Conservation (phyloP, 2,888 invertebrate species). For the Pollenia griseotomentosa region DNA sequence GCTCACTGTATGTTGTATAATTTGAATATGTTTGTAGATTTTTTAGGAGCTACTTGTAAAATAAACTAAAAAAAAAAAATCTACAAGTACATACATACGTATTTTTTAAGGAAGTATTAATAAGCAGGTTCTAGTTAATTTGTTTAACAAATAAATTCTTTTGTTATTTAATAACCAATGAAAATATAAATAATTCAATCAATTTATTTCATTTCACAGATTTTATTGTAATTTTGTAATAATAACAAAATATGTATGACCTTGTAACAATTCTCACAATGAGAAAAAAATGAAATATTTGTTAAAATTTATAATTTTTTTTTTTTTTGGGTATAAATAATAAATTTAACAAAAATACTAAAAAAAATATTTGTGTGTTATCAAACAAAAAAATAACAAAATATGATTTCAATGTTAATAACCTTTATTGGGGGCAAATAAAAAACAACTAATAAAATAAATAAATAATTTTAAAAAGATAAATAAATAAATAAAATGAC, state of each 20-base stretch:
- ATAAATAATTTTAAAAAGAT: constrained; percentile 8
- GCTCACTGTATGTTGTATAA: not conserved
- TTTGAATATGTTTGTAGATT: not conserved
- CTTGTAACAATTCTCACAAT: constrained; percentile 70
- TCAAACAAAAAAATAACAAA: constrained; percentile 42
- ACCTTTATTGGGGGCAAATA: constrained; percentile 69
- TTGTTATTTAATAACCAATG: constrained; percentile 50
- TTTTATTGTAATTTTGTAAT: constrained; percentile 65
- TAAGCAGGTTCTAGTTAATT: constrained; percentile 26
- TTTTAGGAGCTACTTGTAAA: not conserved
- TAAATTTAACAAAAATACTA: constrained; percentile 33
- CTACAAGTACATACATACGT: not conserved
- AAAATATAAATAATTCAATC: constrained; percentile 52
- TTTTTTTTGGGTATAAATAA: constrained; percentile 44
- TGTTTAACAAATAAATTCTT: constrained; percentile 35
- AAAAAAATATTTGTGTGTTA: constrained; percentile 41
- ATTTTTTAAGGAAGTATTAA: constrained; percentile 28
- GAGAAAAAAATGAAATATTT: constrained; percentile 29
- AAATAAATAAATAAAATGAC: constrained; percentile 16
- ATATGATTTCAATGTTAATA: constrained; percentile 66
- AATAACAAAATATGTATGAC: constrained; percentile 61
- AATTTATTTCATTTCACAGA: constrained; percentile 16
- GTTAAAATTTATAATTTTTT: not conserved
- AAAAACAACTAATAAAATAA: constrained; percentile 18
- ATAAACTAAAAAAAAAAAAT: not conserved